These are phyloP conservation scores for Epinotia brunnichana DNA, from an alignment of 2,888 invertebrate species.

Conservation along the genomic window DNA sequence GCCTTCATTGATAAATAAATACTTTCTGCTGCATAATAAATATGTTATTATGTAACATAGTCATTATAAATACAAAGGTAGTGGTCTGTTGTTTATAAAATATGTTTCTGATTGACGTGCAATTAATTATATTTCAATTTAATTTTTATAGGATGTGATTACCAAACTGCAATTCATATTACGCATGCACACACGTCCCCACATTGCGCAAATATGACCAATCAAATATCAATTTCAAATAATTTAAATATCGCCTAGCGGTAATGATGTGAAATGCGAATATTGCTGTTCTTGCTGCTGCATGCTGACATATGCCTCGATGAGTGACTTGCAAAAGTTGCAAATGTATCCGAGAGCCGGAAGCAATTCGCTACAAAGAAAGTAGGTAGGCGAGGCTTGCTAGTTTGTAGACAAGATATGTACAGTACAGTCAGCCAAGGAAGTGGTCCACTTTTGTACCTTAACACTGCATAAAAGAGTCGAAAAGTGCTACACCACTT, in stretches of 20 bases:
- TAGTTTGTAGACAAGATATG: slow-evolving; percentile 2
- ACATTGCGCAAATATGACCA: slow-evolving; percentile 15
- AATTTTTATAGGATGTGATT: background rate
- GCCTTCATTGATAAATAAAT: no score
- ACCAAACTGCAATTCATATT: slow-evolving; percentile 13
- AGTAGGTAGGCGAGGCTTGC: slow-evolving; percentile 34
- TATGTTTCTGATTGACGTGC: background rate
- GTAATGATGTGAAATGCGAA: slow-evolving; percentile 31
- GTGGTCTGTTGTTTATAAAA: background rate
- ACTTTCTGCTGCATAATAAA: background rate
- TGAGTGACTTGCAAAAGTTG: slow-evolving; percentile 46
- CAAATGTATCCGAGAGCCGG: slow-evolving; percentile 43
- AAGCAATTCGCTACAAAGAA: slow-evolving; percentile 45
- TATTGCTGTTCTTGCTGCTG: slow-evolving; percentile 3
- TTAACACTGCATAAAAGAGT: no score
- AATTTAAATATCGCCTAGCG: slow-evolving; percentile 5
- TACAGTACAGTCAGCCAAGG: background rate
- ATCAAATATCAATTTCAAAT: slow-evolving; percentile 22
- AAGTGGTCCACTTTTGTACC: no score
- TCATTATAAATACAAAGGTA: slow-evolving; percentile 2
- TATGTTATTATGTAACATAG: background rate
- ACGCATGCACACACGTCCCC: background rate
- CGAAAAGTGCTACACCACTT: no score
- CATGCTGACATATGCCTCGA: slow-evolving; percentile 33
- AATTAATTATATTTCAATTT: background rate